Base-by-base conservation (phyloP, 1,140 invertebrate genomes). In the Lucilia sericata region DNA sequence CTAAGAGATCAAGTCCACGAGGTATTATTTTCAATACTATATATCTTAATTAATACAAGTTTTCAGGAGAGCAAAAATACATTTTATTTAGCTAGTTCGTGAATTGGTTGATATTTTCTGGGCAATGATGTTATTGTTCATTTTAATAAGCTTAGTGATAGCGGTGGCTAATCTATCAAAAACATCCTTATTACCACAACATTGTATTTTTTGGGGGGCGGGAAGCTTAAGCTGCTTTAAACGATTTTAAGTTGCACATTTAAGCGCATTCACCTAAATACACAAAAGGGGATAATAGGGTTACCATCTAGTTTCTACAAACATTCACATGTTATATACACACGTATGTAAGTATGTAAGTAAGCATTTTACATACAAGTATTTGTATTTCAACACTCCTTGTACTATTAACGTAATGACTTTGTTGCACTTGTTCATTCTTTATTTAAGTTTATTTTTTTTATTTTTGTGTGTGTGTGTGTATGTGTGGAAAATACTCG, bases 171-270 rank as follows among this genome's bases (percentile, higher is more conserved):
- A 42, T 10, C 42, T 42, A 2, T 7, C 5, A 12, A n/a, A 55
- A 55, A 55, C 19, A 70, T 12, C 65, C 0, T 70, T 42, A 8
- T 7, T 70, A 4, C 19, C 65, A 70, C 65, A 21, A 42, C 10
- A 42, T 7, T 70, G 21, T 21, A 12, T 70, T 1, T 21, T 3
- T 21, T 2, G 25, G 25, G 25, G 25, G 3, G 25, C 1, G 25
- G 3, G 25, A 10, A 70, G 21, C n/a, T n/a, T 3, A 70, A 80
- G 30, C 76, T 12, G 76, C 42, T 80, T 80, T 80, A 80, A 17
- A 51, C 4, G 8, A 49, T 80, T 80, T 51, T 80, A 42, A 80
- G 47, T 80, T 80, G 76, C 76, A 80, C 76, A 80, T 80, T 80
- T 49, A 5, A 80, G 47, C 17, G 76, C 42, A n/a, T 80, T 78